phyloP scores from a whole-genome alignment of 2,888 invertebrate genomes.

The Ornithoptera priamus region DNA sequence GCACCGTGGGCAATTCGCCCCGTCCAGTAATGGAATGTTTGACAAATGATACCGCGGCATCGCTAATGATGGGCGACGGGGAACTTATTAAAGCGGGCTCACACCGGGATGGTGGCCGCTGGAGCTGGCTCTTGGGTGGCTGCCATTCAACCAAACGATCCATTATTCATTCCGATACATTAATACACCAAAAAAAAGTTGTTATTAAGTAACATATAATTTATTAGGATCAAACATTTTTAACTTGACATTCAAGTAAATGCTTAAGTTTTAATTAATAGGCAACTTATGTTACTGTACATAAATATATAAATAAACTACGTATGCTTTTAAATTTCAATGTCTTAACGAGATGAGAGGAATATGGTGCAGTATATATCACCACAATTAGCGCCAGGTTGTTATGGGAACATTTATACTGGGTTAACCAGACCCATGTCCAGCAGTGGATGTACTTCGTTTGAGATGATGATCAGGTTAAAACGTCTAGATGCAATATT shows the following conservation, averaged over 20 bases:
- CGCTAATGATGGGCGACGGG: conserved; percentile 48
- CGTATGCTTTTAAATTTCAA: too few relatives aligned
- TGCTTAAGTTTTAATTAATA: not conserved
- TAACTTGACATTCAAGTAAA: not conserved
- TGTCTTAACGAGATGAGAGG: too few relatives aligned
- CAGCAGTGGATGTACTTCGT: too few relatives aligned
- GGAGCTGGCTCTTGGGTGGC: conserved; percentile 43
- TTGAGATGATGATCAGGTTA: too few relatives aligned
- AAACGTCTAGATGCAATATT: too few relatives aligned
- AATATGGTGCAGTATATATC: too few relatives aligned
- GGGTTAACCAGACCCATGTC: too few relatives aligned
- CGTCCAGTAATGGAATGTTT: conserved; percentile 45
- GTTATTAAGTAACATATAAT: conserved; percentile 24
- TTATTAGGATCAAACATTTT: conserved; percentile 5
- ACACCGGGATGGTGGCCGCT: conserved; percentile 31
- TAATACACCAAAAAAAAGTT: conserved; percentile 20
- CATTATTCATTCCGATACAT: conserved; percentile 25
- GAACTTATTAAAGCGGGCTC: conserved; percentile 45
- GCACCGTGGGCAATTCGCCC: conserved; percentile 17
- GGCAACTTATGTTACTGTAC: not conserved
- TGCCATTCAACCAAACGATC: conserved; percentile 11
- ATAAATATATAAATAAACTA: not conserved
- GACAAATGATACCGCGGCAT: conserved; percentile 45
- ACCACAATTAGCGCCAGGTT: too few relatives aligned
- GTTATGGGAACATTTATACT: too few relatives aligned